Evolutionary conservation across 2,888 invertebrate genomes (phyloP).

Genomic region (Pegoplata infirma): DNA sequence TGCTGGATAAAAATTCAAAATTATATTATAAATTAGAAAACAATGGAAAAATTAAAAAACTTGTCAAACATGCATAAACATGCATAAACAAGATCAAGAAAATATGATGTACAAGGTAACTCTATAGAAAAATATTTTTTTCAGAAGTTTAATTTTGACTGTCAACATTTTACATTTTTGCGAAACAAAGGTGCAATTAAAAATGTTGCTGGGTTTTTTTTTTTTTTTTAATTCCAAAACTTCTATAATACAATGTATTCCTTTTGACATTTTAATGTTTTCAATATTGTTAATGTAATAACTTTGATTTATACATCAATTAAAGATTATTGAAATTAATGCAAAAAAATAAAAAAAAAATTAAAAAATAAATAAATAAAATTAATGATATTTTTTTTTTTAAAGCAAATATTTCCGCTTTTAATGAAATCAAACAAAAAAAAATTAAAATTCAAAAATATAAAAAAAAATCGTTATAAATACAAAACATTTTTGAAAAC

Average conservation of each 20-base stretch:
- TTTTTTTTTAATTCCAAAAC: too few relatives aligned
- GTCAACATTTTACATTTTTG: too few relatives aligned
- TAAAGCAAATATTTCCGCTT: neutral
- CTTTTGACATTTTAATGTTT: neutral
- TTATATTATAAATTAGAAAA: too few relatives aligned
- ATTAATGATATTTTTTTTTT: neutral
- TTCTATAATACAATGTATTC: neutral
- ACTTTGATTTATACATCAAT: neutral
- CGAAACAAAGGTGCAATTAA: too few relatives aligned
- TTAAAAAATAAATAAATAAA: neutral
- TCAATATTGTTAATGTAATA: neutral
- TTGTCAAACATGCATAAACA: too few relatives aligned
- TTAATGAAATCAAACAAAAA: neutral
- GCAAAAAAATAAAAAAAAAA: neutral
- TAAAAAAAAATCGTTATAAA: neutral
- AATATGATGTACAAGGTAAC: too few relatives aligned
- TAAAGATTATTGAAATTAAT: neutral
- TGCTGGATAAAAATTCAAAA: too few relatives aligned
- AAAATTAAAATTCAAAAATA: neutral
- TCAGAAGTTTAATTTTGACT: too few relatives aligned
- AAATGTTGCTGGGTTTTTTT: too few relatives aligned
- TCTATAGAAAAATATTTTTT: too few relatives aligned
- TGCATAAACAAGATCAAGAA: too few relatives aligned
- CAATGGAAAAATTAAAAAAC: too few relatives aligned
- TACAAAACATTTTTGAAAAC: neutral